phyloP scores from a whole-genome alignment of 1,140 invertebrate genomes.

The Chelonus insularis region DNA sequence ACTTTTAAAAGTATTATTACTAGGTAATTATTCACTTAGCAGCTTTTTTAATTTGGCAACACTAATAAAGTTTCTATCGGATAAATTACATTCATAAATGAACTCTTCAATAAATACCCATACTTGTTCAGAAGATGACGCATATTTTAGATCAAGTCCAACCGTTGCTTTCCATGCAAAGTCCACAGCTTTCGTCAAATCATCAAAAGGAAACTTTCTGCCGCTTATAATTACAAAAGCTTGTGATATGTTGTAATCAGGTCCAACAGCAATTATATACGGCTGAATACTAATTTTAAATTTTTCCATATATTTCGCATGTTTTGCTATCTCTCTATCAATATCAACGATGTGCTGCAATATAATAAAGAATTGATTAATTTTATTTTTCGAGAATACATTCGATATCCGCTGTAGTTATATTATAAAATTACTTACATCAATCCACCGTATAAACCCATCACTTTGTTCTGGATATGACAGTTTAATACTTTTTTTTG shows the following conservation, averaged over 20 bases:
- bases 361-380: too few species aligned
- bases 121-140: too few species aligned
- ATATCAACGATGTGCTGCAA: too few species aligned
- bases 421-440: background rate
- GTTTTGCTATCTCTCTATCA: too few species aligned
- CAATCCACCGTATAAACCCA: background rate
- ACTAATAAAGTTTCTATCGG: too few species aligned
- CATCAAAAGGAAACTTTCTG: conserved; percentile 1
- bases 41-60: too few species aligned
- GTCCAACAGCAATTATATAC: conserved; percentile 20
- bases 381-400: background rate
- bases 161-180: conserved; percentile 24
- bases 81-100: too few species aligned
- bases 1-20: too few species aligned
- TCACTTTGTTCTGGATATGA: background rate
- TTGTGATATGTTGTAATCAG: conserved; percentile 5
- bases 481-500: background rate
- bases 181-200: conserved; percentile 13
- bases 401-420: background rate
- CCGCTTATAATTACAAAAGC: conserved; percentile 18
- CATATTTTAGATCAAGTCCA: background rate
- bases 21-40: too few species aligned
- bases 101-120: too few species aligned
- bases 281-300: too few species aligned
- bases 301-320: too few species aligned